phyloP scores from a whole-genome alignment of 2,797 vertebrate genomes.

The Cottoperca gobio region DNA sequence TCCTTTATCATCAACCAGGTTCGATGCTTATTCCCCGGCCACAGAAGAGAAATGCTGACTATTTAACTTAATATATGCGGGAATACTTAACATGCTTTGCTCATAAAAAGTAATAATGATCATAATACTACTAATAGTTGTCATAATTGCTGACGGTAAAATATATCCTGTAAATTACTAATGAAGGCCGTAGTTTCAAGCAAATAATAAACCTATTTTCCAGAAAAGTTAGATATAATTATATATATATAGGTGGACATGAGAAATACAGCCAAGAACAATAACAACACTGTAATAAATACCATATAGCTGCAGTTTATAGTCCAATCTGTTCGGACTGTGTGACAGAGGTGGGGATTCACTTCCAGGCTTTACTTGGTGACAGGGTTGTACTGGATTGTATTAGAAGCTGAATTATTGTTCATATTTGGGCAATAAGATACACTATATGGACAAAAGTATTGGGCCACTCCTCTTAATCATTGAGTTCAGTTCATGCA shows the following conservation, averaged over 20 bases:
- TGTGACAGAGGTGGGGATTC: background rate
- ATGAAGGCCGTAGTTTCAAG: background rate
- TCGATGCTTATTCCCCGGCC: conserved; percentile 23
- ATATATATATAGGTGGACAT: no score
- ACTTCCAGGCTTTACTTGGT: background rate
- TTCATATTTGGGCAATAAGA: background rate
- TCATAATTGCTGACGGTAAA: background rate
- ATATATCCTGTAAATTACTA: background rate
- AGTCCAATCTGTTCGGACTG: background rate
- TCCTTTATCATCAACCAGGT: conserved; percentile 58
- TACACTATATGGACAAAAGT: no score
- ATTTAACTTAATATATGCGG: conserved; percentile 17
- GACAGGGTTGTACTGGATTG: background rate
- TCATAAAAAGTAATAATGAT: conserved; percentile 25
- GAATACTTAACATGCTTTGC: conserved; percentile 15
- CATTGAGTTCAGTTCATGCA: no score
- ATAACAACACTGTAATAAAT: background rate
- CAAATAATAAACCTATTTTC: background rate
- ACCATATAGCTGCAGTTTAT: background rate
- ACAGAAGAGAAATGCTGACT: conserved; percentile 32
- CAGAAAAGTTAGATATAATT: background rate
- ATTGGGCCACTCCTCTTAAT: no score
- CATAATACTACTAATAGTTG: background rate
- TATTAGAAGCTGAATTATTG: background rate
- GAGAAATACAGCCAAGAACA: background rate